These are phyloP conservation scores for Drosophila sp. DNA, from an alignment of 1,140 invertebrate genomes.

Conservation along the genomic window DNA sequence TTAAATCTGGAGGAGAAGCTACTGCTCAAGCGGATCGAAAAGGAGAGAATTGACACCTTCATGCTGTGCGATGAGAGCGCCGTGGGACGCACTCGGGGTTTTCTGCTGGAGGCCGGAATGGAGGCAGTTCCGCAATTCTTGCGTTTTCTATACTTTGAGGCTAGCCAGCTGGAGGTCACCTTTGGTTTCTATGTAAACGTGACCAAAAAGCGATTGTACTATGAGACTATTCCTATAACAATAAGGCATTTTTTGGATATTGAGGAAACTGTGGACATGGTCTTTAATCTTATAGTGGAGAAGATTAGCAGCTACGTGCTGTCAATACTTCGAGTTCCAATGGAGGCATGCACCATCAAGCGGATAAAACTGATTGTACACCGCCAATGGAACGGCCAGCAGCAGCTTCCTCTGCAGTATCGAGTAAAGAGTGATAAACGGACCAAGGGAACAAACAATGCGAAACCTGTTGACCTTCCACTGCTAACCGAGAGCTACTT, in stretches of 20 bases:
- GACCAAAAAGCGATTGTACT: conserved; percentile 45
- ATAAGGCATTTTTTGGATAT: conserved; percentile 60
- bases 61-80: conserved; percentile 62
- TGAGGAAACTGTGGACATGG: conserved; percentile 58
- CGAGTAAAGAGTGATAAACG: conserved; percentile 37
- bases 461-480: conserved; percentile 4
- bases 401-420: conserved; percentile 55
- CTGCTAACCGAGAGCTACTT: conserved; percentile 42
- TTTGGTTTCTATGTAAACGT: conserved; percentile 65
- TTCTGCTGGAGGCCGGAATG: conserved; percentile 60
- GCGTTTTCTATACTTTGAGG: conserved; percentile 53
- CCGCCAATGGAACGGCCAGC: conserved; percentile 22
- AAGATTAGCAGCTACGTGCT: conserved; percentile 60
- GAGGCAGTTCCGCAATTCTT: conserved; percentile 60
- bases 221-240: conserved; percentile 42
- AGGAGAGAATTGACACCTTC: conserved; percentile 51
- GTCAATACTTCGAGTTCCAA: conserved; percentile 26
- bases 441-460: neutral
- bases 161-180: conserved; percentile 39
- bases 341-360: conserved; percentile 53
- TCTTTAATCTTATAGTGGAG: conserved; percentile 62
- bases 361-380: conserved; percentile 56
- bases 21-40: conserved; percentile 50
- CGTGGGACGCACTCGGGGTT: conserved; percentile 44
- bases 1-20: conserved; percentile 29